Evolutionary conservation across 1,140 invertebrate genomes (phyloP).

Genomic region (Zaprionus taronus): DNA sequence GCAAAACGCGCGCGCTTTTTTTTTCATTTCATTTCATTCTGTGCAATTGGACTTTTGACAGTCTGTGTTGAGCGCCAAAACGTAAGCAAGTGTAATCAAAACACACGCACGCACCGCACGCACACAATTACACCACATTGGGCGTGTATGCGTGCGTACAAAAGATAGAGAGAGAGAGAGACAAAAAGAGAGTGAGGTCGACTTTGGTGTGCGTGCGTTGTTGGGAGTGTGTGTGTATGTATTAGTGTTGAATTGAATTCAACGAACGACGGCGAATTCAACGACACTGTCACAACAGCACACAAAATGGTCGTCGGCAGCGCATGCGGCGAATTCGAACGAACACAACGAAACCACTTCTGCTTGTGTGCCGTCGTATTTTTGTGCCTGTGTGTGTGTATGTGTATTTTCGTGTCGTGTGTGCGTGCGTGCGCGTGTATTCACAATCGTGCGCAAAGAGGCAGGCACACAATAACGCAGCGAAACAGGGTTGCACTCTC

Average conservation of each 20-base stretch:
- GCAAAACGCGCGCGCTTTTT: conserved; percentile 72
- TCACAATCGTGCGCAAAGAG: conserved; percentile 48
- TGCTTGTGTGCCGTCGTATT: neutral
- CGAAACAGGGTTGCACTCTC: conserved; percentile 57
- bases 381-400: conserved; percentile 17
- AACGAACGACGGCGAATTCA: conserved; percentile 56
- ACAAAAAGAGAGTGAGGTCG: conserved; percentile 18
- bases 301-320: conserved; percentile 53
- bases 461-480: conserved; percentile 46
- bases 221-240: conserved; percentile 18
- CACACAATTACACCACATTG: conserved; percentile 65
- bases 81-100: conserved; percentile 78
- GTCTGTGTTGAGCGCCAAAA: conserved; percentile 73
- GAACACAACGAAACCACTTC: conserved; percentile 45
- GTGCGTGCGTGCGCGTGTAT: conserved; percentile 26
- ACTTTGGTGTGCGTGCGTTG: conserved; percentile 36
- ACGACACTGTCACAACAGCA: conserved; percentile 31
- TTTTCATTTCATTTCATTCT: conserved; percentile 22
- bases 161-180: conserved; percentile 21
- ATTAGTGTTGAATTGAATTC: conserved; percentile 46
- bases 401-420: conserved; percentile 7
- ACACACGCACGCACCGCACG: conserved; percentile 75
- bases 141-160: conserved; percentile 41
- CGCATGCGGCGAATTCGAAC: conserved; percentile 49
- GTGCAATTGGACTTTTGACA: conserved; percentile 72